Evolutionary conservation across 35 echinoderm and acorn worm species (phyloP).

Genomic region (Amphiura filiformis): DNA sequence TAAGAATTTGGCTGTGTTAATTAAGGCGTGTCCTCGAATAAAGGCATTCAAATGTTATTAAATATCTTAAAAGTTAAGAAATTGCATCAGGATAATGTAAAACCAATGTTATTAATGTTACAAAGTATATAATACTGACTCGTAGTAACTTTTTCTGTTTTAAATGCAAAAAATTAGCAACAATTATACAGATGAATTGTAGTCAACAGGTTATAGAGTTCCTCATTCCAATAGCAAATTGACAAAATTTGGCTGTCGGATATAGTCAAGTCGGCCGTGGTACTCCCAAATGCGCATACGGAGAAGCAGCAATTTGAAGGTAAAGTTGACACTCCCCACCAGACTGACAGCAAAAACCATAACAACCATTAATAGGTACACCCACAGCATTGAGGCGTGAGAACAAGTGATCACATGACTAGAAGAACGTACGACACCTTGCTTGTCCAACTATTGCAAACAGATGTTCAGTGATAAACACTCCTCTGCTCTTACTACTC

Average conservation of each 20-base stretch:
- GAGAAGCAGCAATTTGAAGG: slow-evolving; percentile 20
- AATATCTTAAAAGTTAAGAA: not conserved
- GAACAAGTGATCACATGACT: not conserved
- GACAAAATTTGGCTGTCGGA: not conserved
- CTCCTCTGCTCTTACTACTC: not conserved
- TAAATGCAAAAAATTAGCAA: too few relatives aligned
- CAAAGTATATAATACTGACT: too few relatives aligned
- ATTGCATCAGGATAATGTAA: too few relatives aligned
- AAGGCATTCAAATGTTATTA: not conserved
- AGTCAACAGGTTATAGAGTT: too few relatives aligned
- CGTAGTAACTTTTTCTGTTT: too few relatives aligned
- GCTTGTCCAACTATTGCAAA: not conserved
- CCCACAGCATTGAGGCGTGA: slow-evolving; percentile 33
- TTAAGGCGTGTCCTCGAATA: not conserved
- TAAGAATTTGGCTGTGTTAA: not conserved
- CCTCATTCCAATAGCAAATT: not conserved
- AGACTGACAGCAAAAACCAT: slow-evolving; percentile 37
- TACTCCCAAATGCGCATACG: slow-evolving; percentile 38
- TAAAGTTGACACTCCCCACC: slow-evolving; percentile 19
- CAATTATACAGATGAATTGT: too few relatives aligned
- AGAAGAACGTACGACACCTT: not conserved
- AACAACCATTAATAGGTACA: slow-evolving; percentile 7
- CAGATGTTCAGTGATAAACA: not conserved
- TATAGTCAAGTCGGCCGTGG: slow-evolving; percentile 21
- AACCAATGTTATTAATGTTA: too few relatives aligned